Conservation (phyloP, 1,140 invertebrate species). For the Diorhabda elongata region DNA sequence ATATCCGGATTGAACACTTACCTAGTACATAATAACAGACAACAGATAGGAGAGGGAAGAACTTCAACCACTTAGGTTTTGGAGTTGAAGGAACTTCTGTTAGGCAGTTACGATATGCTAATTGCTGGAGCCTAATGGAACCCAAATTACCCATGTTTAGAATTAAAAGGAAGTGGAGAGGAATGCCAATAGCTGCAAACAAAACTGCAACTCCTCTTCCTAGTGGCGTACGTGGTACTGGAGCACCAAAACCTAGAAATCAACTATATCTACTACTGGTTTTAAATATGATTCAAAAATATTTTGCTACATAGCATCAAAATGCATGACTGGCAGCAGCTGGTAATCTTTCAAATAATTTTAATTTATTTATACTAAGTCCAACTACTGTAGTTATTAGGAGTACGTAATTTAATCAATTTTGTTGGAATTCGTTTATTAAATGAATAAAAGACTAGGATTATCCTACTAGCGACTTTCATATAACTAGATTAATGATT, state of each 20-base stretch:
- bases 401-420: too few relatives aligned
- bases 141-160: constrained; percentile 58
- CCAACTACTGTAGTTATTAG: too few relatives aligned
- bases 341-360: too few relatives aligned
- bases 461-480: too few relatives aligned
- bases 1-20: neutral
- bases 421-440: too few relatives aligned
- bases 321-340: too few relatives aligned
- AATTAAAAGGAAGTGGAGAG: constrained; percentile 58
- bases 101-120: constrained; percentile 37
- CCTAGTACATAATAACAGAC: constrained; percentile 54
- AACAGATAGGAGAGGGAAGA: constrained; percentile 48
- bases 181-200: constrained; percentile 58
- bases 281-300: too few relatives aligned
- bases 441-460: too few relatives aligned
- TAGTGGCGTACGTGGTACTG: constrained; percentile 55
- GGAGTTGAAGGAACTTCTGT: constrained; percentile 31
- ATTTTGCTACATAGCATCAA: too few relatives aligned
- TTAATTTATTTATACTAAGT: too few relatives aligned
- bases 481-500: too few relatives aligned
- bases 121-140: constrained; percentile 52
- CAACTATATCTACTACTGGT: constrained; percentile 5
- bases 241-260: constrained; percentile 57
- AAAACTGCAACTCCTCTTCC: constrained; percentile 56
- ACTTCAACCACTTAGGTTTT: constrained; percentile 46